Evolutionary conservation across 2,888 invertebrate genomes (phyloP).

Genomic region (Chrysolina oricalcia): DNA sequence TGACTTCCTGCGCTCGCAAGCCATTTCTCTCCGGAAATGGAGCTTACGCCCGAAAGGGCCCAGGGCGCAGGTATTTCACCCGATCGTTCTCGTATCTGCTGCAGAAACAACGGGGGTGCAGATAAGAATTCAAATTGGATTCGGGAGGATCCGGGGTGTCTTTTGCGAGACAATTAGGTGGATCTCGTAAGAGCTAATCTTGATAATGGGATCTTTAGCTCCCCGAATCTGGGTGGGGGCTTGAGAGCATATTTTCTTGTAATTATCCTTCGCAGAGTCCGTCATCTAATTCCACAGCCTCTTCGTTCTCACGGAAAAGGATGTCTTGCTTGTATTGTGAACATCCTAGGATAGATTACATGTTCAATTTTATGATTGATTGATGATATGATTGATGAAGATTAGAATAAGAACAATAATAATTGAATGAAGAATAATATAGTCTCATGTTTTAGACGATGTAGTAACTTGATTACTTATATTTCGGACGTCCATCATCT

Average conservation of each 20-base stretch:
- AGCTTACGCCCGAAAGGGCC: conserved; percentile 48
- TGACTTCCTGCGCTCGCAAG: conserved; percentile 65
- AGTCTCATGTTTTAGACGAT: no score
- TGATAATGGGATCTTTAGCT: conserved; percentile 44
- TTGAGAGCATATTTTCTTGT: conserved; percentile 28
- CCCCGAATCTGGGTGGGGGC: conserved; percentile 30
- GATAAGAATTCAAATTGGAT: conserved; percentile 59
- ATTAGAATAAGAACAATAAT: no score
- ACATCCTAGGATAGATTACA: no score
- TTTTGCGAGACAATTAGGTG: conserved; percentile 42
- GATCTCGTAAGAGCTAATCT: conserved; percentile 39
- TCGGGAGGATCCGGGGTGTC: conserved; percentile 40
- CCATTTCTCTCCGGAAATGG: conserved; percentile 63
- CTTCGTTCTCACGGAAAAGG: background rate
- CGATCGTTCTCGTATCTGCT: conserved; percentile 33
- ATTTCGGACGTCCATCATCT: no score
- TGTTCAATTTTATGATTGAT: no score
- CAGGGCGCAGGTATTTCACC: conserved; percentile 44
- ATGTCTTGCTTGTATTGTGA: background rate
- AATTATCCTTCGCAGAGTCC: conserved; percentile 7
- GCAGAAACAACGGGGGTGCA: conserved; percentile 51
- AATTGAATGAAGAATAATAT: no score
- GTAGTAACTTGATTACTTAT: no score
- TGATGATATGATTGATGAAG: no score
- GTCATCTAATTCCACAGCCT: background rate